A percentile compares a stretch with the other conserved stretches of the same genome.
phyloP scores from a whole-genome alignment of 2,113 vertebrate species.

The Leptobrachium leishanense region DNA sequence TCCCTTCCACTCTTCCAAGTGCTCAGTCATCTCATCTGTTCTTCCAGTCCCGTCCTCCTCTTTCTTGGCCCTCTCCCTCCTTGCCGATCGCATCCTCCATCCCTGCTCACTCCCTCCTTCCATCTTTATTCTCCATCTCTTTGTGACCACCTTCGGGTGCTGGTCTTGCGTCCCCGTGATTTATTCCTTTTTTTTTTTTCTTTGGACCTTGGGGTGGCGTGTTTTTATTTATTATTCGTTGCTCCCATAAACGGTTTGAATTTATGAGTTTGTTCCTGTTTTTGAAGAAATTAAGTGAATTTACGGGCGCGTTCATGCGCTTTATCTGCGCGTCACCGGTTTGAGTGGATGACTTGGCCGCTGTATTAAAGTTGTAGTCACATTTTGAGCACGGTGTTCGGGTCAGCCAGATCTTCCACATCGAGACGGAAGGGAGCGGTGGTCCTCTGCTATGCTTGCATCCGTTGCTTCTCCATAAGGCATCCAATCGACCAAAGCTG shows the following conservation, averaged over 20 bases:
- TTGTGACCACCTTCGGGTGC: constrained; percentile 5
- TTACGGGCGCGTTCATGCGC: constrained; percentile 18
- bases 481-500: no score
- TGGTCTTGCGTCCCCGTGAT: constrained; percentile 37
- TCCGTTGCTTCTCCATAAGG: no score
- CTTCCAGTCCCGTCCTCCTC: no score
- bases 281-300: constrained; percentile 43
- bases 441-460: no score
- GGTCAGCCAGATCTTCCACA: neutral
- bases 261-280: constrained; percentile 49
- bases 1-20: no score
- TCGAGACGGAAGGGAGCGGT: neutral
- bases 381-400: neutral
- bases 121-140: neutral
- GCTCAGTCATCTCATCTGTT: no score
- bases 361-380: constrained; percentile 15
- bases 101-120: neutral
- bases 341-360: constrained; percentile 17
- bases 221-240: neutral
- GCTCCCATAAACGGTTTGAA: constrained; percentile 32
- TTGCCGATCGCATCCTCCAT: neutral
- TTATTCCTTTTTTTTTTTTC: constrained; percentile 23
- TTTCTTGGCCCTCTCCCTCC: neutral
- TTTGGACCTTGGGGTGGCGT: constrained; percentile 5
- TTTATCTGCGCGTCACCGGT: constrained; percentile 28